Conservation (phyloP, 2,888 invertebrate genomes). For the Nowickia ferox region DNA sequence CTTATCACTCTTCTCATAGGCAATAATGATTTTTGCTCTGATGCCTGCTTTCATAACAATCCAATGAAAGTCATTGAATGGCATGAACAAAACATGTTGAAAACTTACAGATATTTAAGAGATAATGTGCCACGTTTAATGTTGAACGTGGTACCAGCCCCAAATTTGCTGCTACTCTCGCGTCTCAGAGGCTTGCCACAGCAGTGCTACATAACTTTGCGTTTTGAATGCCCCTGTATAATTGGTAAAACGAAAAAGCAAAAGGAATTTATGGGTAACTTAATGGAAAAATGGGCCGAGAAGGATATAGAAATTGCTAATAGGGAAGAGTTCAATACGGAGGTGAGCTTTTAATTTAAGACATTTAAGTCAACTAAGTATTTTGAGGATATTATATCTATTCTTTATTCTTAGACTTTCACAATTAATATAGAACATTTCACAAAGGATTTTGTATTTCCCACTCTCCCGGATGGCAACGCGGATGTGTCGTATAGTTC, state of each 20-base stretch:
- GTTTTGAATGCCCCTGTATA: conserved; percentile 85
- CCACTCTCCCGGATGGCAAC: conserved; percentile 80
- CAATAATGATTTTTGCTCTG: conserved; percentile 86
- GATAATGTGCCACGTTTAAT: conserved; percentile 86
- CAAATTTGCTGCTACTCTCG: conserved; percentile 83
- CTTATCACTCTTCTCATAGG: conserved; percentile 86
- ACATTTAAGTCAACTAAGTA: neutral
- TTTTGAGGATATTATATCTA: neutral
- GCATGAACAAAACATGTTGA: conserved; percentile 84
- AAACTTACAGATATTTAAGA: conserved; percentile 83
- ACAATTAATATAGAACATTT: conserved; percentile 85
- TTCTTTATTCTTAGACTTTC: conserved; percentile 83
- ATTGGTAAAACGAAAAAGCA: conserved; percentile 81
- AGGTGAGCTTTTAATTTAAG: conserved; percentile 73
- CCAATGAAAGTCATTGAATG: conserved; percentile 82
- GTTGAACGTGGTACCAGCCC: conserved; percentile 85
- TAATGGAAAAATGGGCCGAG: conserved; percentile 85
- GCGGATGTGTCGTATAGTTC: conserved; percentile 85
- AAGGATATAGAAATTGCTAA: conserved; percentile 84
- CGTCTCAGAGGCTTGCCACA: conserved; percentile 81
- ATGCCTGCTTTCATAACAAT: conserved; percentile 84
- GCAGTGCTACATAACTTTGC: conserved; percentile 83
- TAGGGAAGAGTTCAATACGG: conserved; percentile 81
- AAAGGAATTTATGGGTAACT: conserved; percentile 80
- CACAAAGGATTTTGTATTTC: conserved; percentile 82